Base-by-base conservation (phyloP, 2,797 vertebrate species). In the Gymnothorax javanicus region DNA sequence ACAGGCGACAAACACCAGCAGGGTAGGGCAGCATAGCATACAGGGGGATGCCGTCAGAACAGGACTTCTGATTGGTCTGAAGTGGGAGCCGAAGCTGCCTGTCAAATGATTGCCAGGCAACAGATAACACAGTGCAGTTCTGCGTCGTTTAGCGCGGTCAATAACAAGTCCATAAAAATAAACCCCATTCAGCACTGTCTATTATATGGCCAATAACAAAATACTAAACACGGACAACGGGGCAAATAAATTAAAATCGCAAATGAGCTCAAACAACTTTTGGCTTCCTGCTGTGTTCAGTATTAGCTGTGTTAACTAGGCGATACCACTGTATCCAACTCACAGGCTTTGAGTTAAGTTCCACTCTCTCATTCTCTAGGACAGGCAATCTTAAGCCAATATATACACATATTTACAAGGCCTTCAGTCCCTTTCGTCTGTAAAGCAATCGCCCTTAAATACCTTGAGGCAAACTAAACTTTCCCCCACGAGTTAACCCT, bases 341-440 rank as follows among this genome's bases (percentile, higher is more conserved):
- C 64, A 84, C 43, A 33, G 7, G 62, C 43, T 67, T 81, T 62
- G 87, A 3, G 83, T 20, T 77, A 83, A 77, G 62, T 56, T 84
- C 25, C 33, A 33, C 33, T 83, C 9, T 84, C 86, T 88, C 79
- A n/a, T 84, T 89, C 56, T 59, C 52, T 83, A 25, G 50, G 57
- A 59, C 58, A 50, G 79, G 87, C 79, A 90, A 87, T 88, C 56
- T 88, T 86, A 90, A 82, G 43, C 89, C 84, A 2, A 85, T 89
- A 93, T 91, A 82, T 91, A 94, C 91, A 93, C n/a, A 5, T 89
- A 93, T 94, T 92, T 94, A 93, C 93, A 94, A 3, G 85, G 84
- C 85, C 62, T 62, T 89, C 58, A 86, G 52, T 87, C 77, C 3
- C 33, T 9, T 43, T 82, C 5, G 43, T 52, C 58, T 62, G 67